Percentiles rank a stretch among this genome's conserved stretches.
Conservation (phyloP, 1,140 invertebrate genomes). For the Drosophila nigromelanica region DNA sequence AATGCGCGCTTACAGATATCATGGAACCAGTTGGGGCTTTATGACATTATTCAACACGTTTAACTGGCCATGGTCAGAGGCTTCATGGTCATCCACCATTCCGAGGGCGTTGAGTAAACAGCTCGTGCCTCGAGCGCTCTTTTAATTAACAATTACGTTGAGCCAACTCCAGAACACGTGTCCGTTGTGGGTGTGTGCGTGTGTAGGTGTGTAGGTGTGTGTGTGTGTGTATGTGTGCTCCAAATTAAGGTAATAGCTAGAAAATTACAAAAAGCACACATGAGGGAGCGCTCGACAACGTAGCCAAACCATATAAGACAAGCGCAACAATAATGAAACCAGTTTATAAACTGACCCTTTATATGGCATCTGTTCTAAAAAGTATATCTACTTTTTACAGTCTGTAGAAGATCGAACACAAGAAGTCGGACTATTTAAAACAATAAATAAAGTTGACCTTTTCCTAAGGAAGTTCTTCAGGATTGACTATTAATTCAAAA, state of each 20-base stretch:
- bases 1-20: conserved; percentile 11
- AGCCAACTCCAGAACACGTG: conserved; percentile 47
- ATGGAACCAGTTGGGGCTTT: conserved; percentile 1
- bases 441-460: no score
- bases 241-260: conserved; percentile 70
- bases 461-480: no score
- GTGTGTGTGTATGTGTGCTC: conserved; percentile 30
- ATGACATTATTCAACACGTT: conserved; percentile 39
- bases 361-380: no score
- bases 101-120: conserved; percentile 27
- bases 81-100: conserved; percentile 10
- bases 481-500: no score
- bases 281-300: conserved; percentile 16
- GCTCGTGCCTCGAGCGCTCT: conserved; percentile 63
- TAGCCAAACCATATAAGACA: not conserved
- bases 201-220: no score
- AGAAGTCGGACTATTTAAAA: no score
- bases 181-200: conserved; percentile 21
- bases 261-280: conserved; percentile 55
- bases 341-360: not conserved
- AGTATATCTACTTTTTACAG: no score
- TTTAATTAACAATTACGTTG: conserved; percentile 76
- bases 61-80: conserved; percentile 10
- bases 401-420: no score
- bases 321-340: not conserved